Percentiles rank a stretch among this genome's conserved stretches.
Conservation (phyloP, 1,140 invertebrate genomes). For the Drosophila willistoni region DNA sequence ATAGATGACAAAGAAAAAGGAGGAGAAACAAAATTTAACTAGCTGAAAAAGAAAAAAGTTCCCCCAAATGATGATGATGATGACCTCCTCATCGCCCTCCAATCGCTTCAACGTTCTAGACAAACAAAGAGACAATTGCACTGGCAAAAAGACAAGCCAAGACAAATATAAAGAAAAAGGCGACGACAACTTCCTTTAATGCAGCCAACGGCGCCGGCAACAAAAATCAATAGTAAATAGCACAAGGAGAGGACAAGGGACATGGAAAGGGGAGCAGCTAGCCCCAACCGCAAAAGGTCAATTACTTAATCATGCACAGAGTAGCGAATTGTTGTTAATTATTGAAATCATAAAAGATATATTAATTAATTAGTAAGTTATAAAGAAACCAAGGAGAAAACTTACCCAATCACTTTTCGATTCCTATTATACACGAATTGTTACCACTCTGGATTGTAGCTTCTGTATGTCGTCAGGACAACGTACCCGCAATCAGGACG, state of each 20-base stretch:
- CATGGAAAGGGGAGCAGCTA: neutral
- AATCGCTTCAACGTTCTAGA: neutral
- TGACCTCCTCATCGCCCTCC: neutral
- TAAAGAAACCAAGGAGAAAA: neutral
- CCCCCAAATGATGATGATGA: slow-evolving; percentile 7
- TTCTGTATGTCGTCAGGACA: slow-evolving; percentile 53
- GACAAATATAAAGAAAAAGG: slow-evolving; percentile 5
- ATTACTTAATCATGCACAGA: slow-evolving; percentile 15
- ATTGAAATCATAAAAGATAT: slow-evolving; percentile 38
- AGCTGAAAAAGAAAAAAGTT: neutral
- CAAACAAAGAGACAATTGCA: slow-evolving; percentile 3
- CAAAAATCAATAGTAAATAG: slow-evolving; percentile 59
- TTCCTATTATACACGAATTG: neutral
- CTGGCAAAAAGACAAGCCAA: neutral
- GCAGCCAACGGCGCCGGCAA: slow-evolving; percentile 34
- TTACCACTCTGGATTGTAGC: neutral
- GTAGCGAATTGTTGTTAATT: slow-evolving; percentile 31
- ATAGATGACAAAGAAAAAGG: neutral
- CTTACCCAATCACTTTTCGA: neutral
- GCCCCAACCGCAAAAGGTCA: slow-evolving; percentile 39
- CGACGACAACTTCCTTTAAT: slow-evolving; percentile 9
- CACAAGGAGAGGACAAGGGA: neutral
- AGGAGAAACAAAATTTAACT: neutral
- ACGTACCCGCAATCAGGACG: slow-evolving; percentile 36
- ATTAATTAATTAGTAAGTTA: slow-evolving; percentile 20